phyloP scores from a whole-genome alignment of 2,888 invertebrate genomes.

The Sarcophaga caerulescens region DNA sequence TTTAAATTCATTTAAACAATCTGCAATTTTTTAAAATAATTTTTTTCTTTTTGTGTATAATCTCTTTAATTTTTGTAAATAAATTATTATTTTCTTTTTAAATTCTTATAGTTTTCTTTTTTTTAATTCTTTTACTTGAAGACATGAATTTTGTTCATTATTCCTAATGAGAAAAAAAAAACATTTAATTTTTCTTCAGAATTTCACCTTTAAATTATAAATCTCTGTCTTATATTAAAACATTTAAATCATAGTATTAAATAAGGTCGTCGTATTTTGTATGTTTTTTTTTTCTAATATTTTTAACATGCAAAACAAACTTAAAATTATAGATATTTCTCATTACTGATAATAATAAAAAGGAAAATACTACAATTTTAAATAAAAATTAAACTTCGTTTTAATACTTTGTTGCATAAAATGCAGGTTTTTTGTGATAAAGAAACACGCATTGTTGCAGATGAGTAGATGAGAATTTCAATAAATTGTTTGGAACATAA shows the following conservation, averaged over 20 bases:
- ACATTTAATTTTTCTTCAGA: too few species aligned
- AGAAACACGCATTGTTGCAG: too few species aligned
- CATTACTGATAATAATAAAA: conserved; percentile 34
- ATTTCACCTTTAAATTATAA: neutral
- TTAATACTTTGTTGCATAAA: too few species aligned
- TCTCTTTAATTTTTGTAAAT: conserved; percentile 57
- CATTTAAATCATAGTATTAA: conserved; percentile 7
- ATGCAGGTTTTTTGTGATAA: too few species aligned
- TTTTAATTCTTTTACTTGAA: too few species aligned
- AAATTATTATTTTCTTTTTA: conserved; percentile 35
- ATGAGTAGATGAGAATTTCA: too few species aligned
- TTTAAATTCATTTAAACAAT: too few species aligned
- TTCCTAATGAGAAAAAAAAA: neutral
- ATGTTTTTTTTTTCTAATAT: too few species aligned
- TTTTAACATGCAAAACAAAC: neutral
- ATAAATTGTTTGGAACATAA: too few species aligned
- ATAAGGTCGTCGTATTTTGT: too few species aligned
- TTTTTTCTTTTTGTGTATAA: conserved; percentile 18
- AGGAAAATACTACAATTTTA: conserved; percentile 6
- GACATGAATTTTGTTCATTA: neutral
- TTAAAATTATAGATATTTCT: conserved; percentile 1
- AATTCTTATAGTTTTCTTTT: too few species aligned
- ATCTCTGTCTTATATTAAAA: conserved; percentile 46
- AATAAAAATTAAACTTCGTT: conserved; percentile 1
- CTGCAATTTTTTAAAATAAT: too few species aligned